Evolutionary conservation across 2,888 invertebrate species (phyloP), one percentile per base, ranked within the genome.

Genomic region (Unio pictorum): DNA sequence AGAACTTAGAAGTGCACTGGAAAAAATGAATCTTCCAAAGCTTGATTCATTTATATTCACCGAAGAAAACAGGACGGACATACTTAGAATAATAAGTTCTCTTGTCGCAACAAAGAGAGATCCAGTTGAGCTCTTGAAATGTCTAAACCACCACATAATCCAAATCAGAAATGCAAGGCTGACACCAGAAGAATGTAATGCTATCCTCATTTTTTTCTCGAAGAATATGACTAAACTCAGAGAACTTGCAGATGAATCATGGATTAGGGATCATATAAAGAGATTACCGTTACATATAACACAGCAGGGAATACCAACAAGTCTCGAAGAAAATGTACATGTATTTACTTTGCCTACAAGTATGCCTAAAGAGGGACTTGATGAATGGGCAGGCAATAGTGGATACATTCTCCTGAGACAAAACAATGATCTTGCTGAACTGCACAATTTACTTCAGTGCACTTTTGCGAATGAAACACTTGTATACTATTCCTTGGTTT

Each of bases 331-430:
- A 18, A 26, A 60, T n/a, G 23, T 6, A 6, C 58, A 58, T 0
- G 67, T 75, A 0, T 59, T 76, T 4, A 67, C 72, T n/a, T 58
- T 79, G 20, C 73, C 76, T 26, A 18, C 18, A 54, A 55, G 26
- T 4, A 76, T 76, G n/a, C 74, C 74, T n/a, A 1, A 34, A 55
- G 66, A 64, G 17, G 76, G 79, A 28, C 59, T 76, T 3, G 45
- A 70, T 56, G 61, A 66, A 64, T 75, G 73, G 73, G 76, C 74
- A 8, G 15, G 34, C n/a, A 15, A 20, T 3, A 62, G 71, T 15
- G 58, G 59, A 0, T 68, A 66, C 45, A 61, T 66, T 15, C 57
- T 77, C 6, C 57, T 79, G 15, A n/a, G 67, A 34, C 58, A 71
- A 15, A 67, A 68, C 8, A 15, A 59, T 6, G 26, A 20, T 17